Conservation (phyloP, 2,113 vertebrate genomes). For the Halcyon malimbica region DNA sequence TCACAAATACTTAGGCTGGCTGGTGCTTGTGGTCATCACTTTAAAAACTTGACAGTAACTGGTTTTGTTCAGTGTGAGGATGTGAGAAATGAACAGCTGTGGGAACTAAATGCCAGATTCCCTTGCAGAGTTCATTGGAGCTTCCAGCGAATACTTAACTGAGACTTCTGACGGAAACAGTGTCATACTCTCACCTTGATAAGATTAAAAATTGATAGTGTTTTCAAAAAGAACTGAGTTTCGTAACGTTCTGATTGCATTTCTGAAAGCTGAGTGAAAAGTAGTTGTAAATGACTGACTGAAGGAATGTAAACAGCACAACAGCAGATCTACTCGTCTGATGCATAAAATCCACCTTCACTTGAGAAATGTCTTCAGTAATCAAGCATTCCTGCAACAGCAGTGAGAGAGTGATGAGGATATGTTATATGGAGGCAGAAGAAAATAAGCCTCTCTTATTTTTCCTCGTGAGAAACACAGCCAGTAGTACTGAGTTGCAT, state of each 20-base stretch:
- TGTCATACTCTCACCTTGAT: slow-evolving; percentile 12
- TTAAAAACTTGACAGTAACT: neutral
- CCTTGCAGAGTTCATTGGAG: neutral
- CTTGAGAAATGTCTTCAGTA: neutral
- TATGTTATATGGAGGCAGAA: neutral
- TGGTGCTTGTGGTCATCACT: neutral
- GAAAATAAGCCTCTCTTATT: neutral
- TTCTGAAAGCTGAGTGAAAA: slow-evolving; percentile 28
- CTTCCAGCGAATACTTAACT: neutral
- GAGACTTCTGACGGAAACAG: slow-evolving; percentile 8
- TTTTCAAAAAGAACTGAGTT: slow-evolving; percentile 33
- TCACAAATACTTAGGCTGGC: neutral
- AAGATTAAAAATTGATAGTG: slow-evolving; percentile 50
- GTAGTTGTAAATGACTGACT: slow-evolving; percentile 19
- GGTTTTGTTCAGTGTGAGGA: neutral
- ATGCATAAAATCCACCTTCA: neutral
- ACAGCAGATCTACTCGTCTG: neutral
- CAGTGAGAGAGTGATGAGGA: neutral
- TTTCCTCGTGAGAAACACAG: neutral
- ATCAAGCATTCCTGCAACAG: slow-evolving; percentile 28
- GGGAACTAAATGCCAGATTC: neutral
- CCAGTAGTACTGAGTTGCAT: neutral
- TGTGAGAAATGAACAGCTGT: neutral
- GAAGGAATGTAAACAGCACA: neutral
- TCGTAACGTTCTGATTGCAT: slow-evolving; percentile 6